phyloP scores from a whole-genome alignment of 2,888 invertebrate species.

The Himalopsyche tibetana region DNA sequence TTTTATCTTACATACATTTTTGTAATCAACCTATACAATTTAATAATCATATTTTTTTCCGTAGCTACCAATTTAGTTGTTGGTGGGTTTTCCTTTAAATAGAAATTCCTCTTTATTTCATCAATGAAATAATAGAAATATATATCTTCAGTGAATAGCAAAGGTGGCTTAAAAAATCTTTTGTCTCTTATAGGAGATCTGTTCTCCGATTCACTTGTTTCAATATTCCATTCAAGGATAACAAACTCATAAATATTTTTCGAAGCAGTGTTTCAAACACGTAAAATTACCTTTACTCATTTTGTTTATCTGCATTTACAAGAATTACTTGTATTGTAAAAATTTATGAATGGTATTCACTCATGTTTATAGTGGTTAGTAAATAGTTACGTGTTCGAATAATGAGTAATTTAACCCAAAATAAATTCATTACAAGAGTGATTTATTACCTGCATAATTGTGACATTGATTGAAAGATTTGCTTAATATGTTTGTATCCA shows the following conservation, averaged over 20 bases:
- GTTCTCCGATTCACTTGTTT: not conserved
- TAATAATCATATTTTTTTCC: no score
- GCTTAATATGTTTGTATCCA: no score
- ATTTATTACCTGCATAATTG: no score
- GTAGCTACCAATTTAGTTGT: no score
- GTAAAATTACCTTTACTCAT: conserved; percentile 2
- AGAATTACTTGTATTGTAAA: conserved; percentile 7
- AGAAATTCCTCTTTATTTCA: not conserved
- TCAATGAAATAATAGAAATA: not conserved
- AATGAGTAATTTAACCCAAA: not conserved
- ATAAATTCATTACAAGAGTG: no score
- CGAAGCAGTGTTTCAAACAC: not conserved
- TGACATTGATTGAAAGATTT: no score
- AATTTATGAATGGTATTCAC: conserved; percentile 10
- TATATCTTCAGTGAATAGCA: not conserved
- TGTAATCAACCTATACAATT: not conserved
- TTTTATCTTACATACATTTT: not conserved
- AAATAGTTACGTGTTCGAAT: not conserved
- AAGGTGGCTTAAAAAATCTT: not conserved
- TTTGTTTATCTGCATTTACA: not conserved
- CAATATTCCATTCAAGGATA: conserved; percentile 20
- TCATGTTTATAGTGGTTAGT: not conserved
- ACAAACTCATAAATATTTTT: not conserved
- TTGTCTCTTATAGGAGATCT: not conserved
- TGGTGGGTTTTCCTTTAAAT: not conserved